These are phyloP conservation scores for Tetraodon nigroviridis DNA, from an alignment of 2,113 vertebrate genomes.

Conservation along the genomic window DNA sequence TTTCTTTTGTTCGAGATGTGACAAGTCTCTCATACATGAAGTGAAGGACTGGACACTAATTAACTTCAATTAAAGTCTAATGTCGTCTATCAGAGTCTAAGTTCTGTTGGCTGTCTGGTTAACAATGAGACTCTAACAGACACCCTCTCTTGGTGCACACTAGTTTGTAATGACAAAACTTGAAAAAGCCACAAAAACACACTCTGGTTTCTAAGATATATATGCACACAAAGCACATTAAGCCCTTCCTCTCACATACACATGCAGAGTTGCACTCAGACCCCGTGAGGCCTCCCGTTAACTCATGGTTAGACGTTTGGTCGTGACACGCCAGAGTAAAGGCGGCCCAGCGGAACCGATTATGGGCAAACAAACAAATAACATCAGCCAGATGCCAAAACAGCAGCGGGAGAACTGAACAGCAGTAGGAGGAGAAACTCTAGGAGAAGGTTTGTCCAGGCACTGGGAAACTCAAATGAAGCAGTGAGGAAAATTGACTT, in stretches of 20 bases:
- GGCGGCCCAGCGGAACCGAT: slow-evolving; percentile 67
- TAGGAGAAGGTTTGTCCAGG: neutral
- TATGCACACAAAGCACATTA: slow-evolving; percentile 19
- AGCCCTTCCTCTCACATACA: slow-evolving; percentile 10
- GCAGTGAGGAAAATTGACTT: too few relatives aligned
- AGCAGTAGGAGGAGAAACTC: slow-evolving; percentile 2
- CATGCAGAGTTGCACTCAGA: slow-evolving; percentile 19
- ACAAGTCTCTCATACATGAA: neutral
- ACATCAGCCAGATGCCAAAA: slow-evolving; percentile 60
- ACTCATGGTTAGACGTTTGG: slow-evolving; percentile 51
- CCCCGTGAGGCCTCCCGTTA: slow-evolving; percentile 62
- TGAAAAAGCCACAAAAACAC: slow-evolving; percentile 5
- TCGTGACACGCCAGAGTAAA: slow-evolving; percentile 58
- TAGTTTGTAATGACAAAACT: slow-evolving; percentile 21
- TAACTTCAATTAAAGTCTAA: slow-evolving; percentile 29
- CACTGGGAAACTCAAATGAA: too few relatives aligned
- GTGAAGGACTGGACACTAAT: slow-evolving; percentile 36
- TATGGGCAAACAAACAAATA: slow-evolving; percentile 65
- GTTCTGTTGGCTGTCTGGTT: slow-evolving; percentile 13
- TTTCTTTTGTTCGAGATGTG: slow-evolving; percentile 2
- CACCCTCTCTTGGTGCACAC: slow-evolving; percentile 12
- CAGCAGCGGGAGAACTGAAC: slow-evolving; percentile 41
- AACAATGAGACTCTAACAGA: slow-evolving; percentile 16
- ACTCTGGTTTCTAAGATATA: neutral
- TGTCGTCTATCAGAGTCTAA: slow-evolving; percentile 16